These are phyloP conservation scores for Phalacrocorax aristotelis DNA, from an alignment of 2,113 vertebrate genomes.

Conservation along the genomic window DNA sequence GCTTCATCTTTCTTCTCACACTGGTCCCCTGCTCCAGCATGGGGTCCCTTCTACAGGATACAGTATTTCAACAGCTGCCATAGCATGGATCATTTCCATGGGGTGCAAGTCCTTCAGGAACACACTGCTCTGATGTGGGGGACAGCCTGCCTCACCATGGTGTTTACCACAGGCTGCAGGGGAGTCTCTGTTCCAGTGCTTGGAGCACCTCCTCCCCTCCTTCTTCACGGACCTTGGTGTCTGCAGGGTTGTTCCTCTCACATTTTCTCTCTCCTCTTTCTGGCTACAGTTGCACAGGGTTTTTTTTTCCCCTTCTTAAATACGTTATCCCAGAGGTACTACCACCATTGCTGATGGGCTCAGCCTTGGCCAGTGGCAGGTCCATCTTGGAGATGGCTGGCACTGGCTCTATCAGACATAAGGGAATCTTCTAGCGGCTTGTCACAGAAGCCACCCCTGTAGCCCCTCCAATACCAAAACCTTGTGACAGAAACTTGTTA, in stretches of 20 bases:
- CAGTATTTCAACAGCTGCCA: background rate
- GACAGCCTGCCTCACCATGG: background rate
- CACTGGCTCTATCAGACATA: too few species aligned
- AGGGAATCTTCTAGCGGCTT: background rate
- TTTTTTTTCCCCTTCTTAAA: background rate
- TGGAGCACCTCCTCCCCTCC: background rate
- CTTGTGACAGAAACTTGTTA: background rate
- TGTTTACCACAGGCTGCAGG: background rate
- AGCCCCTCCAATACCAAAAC: background rate
- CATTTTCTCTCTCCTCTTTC: background rate
- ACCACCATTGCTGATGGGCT: background rate
- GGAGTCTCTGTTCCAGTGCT: fast-evolving
- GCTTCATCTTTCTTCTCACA: background rate
- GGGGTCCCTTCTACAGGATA: background rate
- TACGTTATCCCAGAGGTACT: background rate
- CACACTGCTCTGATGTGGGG: background rate
- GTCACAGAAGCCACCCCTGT: background rate
- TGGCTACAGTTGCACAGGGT: too few species aligned
- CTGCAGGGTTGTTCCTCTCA: background rate
- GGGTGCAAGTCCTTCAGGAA: background rate
- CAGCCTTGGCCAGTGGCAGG: too few species aligned
- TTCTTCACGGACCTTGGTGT: background rate
- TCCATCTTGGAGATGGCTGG: too few species aligned
- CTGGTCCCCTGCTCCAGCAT: background rate
- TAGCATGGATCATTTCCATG: background rate